A percentile compares a stretch with the other conserved stretches of the same genome.
Evolutionary conservation across 2,797 vertebrate genomes (phyloP).

Genomic region (Semaprochilodus insignis): DNA sequence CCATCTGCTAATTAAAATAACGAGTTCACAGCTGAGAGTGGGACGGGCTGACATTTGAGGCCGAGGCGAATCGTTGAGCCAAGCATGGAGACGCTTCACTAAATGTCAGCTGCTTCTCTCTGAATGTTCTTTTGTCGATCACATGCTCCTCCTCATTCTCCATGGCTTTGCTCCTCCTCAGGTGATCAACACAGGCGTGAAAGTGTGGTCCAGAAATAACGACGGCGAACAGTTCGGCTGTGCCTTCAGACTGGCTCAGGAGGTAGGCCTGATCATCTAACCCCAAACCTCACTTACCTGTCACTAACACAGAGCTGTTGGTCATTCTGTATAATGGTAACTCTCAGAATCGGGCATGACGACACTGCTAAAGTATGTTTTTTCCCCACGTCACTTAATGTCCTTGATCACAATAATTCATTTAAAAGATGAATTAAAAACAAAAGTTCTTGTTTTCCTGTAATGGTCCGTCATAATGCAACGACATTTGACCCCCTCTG

Average conservation of each 20-base stretch:
- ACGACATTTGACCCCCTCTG: no score
- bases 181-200: conserved; percentile 98
- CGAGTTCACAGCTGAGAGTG: neutral
- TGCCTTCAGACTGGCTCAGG: conserved; percentile 95
- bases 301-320: neutral
- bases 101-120: conserved; percentile 39
- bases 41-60: conserved; percentile 29
- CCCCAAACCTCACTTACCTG: neutral
- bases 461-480: no score
- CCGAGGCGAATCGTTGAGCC: conserved; percentile 17
- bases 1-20: conserved; percentile 44
- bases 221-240: conserved; percentile 95
- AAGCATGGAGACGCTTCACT: neutral
- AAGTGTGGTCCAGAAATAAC: conserved; percentile 95
- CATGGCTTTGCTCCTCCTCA: conserved; percentile 61
- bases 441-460: no score
- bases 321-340: no score
- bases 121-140: neutral
- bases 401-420: no score
- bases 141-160: neutral
- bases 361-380: no score
- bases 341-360: no score
- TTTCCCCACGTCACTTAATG: no score
- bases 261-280: conserved; percentile 78
- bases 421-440: no score